A percentile compares a stretch with the other conserved stretches of the same genome.
phyloP scores from a whole-genome alignment of 2,113 vertebrate genomes.

The Anser brachyrhynchus region DNA sequence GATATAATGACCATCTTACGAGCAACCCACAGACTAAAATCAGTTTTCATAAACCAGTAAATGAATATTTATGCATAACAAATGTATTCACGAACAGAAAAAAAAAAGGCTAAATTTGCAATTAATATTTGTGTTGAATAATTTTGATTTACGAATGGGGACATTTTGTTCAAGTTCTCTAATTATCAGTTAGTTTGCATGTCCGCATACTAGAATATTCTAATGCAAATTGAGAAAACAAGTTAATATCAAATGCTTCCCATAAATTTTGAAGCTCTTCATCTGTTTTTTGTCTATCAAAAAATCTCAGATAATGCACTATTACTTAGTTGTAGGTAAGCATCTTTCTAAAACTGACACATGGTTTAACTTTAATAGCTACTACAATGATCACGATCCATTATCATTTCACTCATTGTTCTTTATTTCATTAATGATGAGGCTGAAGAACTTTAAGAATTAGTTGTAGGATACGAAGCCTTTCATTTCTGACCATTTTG shows the following conservation, averaged over 20 bases:
- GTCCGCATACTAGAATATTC: neutral
- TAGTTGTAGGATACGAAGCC: neutral
- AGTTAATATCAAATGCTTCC: neutral
- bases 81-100: slow-evolving; percentile 34
- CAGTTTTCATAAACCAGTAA: neutral
- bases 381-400: neutral
- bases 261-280: neutral
- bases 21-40: neutral
- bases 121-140: slow-evolving; percentile 53
- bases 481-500: neutral
- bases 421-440: neutral
- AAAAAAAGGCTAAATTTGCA: slow-evolving; percentile 30
- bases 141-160: slow-evolving; percentile 10
- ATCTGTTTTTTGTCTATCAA: neutral
- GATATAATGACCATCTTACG: neutral
- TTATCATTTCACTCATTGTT: neutral
- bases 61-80: slow-evolving; percentile 51
- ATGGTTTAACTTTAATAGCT: neutral
- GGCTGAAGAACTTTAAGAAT: neutral
- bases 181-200: neutral
- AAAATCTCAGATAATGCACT: neutral
- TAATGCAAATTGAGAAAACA: neutral
- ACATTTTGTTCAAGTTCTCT: slow-evolving; percentile 32
- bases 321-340: neutral
- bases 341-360: neutral